Base-by-base conservation (phyloP, 2,888 invertebrate genomes). In the Parasteatoda lunata region DNA sequence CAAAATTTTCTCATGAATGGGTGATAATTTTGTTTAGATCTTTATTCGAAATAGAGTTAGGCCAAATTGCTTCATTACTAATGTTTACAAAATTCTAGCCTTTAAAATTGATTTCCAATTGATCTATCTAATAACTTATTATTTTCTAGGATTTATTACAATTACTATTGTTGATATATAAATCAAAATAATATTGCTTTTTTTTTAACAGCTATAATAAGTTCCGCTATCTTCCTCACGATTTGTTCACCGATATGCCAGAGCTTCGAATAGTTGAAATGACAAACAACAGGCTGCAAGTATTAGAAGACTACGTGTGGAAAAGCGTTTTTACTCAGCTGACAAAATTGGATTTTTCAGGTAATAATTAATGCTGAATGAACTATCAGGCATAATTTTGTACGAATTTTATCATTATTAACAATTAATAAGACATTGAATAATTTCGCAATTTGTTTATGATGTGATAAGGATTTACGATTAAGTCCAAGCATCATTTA, bases 171-270 rank as follows among this genome's bases (percentile, higher is more conserved):
- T 2, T 30, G 30, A 30, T 30, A 30, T 30, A 30, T 30, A 30
- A 30, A 1, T 30, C 30, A 30, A 72, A 72, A 48, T 4, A 3
- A 75, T 49, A 11, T 68, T 51, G 13, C 48, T 8, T 77, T 48
- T 68, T 51, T 79, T 59, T 69, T 77, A 80, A 47, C 47, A 86
- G 86, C 30, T 54, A 77, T 15, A 87, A 87, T 54, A 65, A 52
- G 30, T 45, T 87, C 9, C 47, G 77, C 15, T 82, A 73, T 30
- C 72, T 87, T n/a, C 77, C 86, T 6, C 51, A 72, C 51, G 86
- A 87, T 49, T 51, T 87, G 9, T 87, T 87, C 69, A 45, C 15
- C 7, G 86, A 82, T 13, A 87, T 87, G 80, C 84, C 88, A 5
- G 77, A 69, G 30, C 65, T 88, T 15, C 49, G 84, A 49, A 81